Evolutionary conservation across 2,888 invertebrate genomes (phyloP).

Genomic region (Pogonocherus hispidulus): DNA sequence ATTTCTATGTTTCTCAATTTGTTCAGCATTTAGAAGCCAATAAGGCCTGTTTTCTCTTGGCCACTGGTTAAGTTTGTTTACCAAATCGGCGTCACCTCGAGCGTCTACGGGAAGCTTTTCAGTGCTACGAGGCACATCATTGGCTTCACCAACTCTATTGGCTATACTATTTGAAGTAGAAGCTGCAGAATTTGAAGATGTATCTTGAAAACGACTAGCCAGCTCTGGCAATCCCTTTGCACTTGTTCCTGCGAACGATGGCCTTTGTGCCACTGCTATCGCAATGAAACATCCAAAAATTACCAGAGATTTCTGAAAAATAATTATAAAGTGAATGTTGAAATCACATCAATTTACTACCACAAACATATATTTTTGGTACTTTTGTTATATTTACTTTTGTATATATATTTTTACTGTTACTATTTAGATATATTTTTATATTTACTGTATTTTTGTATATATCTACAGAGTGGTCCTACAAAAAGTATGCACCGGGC

Average conservation of each 20-base stretch:
- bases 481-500: too few relatives aligned
- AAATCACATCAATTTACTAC: too few relatives aligned
- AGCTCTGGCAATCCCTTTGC: slow-evolving; percentile 75
- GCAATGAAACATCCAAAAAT: slow-evolving; percentile 41
- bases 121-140: slow-evolving; percentile 64
- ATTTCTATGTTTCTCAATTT: slow-evolving; percentile 69
- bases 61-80: slow-evolving; percentile 76
- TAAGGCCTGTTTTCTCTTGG: slow-evolving; percentile 80
- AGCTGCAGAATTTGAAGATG: slow-evolving; percentile 9
- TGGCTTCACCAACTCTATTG: slow-evolving; percentile 72
- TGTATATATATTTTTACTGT: too few relatives aligned
- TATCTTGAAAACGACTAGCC: slow-evolving; percentile 65
- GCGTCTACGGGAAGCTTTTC: slow-evolving; percentile 76
- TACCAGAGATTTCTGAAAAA: slow-evolving; percentile 51
- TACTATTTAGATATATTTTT: too few relatives aligned
- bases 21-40: slow-evolving; percentile 80
- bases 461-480: too few relatives aligned
- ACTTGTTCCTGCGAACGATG: slow-evolving; percentile 74
- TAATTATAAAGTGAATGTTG: not conserved
- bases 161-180: slow-evolving; percentile 58
- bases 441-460: too few relatives aligned
- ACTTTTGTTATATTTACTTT: too few relatives aligned
- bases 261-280: slow-evolving; percentile 71
- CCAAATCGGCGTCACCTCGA: slow-evolving; percentile 74
- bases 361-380: too few relatives aligned